Evolutionary conservation across 2,888 invertebrate genomes (phyloP).

Genomic region (Gryllus longicercus): DNA sequence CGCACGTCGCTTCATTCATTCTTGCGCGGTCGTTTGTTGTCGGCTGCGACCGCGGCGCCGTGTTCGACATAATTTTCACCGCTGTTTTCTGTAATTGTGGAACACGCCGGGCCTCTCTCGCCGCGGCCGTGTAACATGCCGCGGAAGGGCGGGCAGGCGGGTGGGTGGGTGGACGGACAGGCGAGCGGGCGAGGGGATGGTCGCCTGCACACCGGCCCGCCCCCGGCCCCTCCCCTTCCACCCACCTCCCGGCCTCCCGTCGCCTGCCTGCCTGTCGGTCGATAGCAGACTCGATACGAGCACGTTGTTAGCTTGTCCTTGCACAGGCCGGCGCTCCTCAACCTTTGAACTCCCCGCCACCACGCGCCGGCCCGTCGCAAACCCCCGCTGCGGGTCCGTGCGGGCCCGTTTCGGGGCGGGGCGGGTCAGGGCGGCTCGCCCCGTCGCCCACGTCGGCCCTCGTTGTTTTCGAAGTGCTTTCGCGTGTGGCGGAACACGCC

Average conservation of each 20-base stretch:
- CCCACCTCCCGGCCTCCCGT: neutral
- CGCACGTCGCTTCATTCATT: neutral
- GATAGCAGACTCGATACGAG: neutral
- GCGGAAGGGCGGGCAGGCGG: neutral
- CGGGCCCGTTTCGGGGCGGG: too few relatives aligned
- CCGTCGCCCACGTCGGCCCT: too few relatives aligned
- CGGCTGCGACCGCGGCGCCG: neutral
- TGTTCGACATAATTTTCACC: conserved; percentile 4
- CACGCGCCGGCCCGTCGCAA: too few relatives aligned
- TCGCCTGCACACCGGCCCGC: neutral
- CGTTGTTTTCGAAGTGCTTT: too few relatives aligned
- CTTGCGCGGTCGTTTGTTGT: neutral
- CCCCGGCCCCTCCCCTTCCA: neutral
- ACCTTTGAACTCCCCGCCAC: too few relatives aligned
- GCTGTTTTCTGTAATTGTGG: neutral
- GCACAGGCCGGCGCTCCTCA: too few relatives aligned
- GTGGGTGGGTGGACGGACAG: too few relatives aligned
- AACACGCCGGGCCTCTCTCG: neutral
- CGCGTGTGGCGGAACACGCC: too few relatives aligned
- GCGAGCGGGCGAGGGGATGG: too few relatives aligned
- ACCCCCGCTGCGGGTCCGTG: too few relatives aligned
- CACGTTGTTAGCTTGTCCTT: neutral
- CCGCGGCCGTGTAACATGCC: neutral
- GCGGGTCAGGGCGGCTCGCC: too few relatives aligned
- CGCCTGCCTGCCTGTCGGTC: neutral